These are phyloP conservation scores for Nebria brevicollis DNA, from an alignment of 2,888 invertebrate genomes.

Conservation along the genomic window DNA sequence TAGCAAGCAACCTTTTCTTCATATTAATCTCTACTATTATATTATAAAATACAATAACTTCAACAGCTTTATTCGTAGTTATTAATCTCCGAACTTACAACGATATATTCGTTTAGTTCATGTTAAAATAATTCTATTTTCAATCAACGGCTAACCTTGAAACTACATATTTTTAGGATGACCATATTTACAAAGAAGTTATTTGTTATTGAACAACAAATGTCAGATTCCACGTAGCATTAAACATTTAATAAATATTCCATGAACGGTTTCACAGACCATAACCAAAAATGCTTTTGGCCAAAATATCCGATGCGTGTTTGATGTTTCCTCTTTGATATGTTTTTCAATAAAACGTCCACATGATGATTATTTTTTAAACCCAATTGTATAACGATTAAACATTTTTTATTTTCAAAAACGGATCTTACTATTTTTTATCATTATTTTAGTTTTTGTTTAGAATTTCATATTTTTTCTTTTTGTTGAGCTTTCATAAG, in stretches of 20 bases:
- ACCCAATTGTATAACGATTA: not conserved
- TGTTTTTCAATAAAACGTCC: not conserved
- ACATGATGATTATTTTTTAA: not conserved
- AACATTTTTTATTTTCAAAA: not conserved
- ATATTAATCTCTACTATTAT: too few species aligned
- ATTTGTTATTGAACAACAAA: conserved; percentile 1
- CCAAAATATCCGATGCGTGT: not conserved
- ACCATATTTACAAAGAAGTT: conserved; percentile 1
- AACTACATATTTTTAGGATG: not conserved
- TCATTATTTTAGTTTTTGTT: not conserved
- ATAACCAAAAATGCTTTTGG: not conserved
- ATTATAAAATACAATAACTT: too few species aligned
- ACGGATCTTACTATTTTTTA: not conserved
- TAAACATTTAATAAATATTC: not conserved
- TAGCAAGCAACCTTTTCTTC: too few species aligned
- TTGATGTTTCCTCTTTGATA: not conserved
- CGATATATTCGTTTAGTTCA: not conserved
- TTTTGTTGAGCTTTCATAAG: not conserved
- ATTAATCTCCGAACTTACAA: too few species aligned
- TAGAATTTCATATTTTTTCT: not conserved
- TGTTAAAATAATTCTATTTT: not conserved
- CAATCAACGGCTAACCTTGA: not conserved
- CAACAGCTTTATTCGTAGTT: too few species aligned
- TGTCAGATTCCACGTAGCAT: not conserved
- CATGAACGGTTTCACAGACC: not conserved